These are phyloP conservation scores for Corapipo altera DNA, from an alignment of 2,113 vertebrate species.

Conservation along the genomic window DNA sequence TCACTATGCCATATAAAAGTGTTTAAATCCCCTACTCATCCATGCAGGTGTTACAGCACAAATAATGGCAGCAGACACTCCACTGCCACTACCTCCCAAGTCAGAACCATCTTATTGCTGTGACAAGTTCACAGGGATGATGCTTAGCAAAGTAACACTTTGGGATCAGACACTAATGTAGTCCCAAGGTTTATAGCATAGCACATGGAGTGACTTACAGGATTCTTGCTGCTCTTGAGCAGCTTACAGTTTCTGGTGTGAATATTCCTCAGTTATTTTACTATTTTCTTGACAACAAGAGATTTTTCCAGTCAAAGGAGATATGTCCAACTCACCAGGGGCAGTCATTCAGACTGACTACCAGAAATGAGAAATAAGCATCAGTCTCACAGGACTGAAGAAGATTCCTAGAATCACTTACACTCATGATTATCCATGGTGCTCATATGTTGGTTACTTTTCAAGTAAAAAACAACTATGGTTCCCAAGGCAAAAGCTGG, in stretches of 20 bases:
- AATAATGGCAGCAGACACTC: neutral
- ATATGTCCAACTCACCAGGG: neutral
- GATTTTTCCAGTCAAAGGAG: neutral
- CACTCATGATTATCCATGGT: neutral
- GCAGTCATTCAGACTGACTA: neutral
- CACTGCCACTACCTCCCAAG: neutral
- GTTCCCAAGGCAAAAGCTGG: neutral
- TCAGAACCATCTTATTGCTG: neutral
- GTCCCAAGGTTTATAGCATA: neutral
- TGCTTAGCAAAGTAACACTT: neutral
- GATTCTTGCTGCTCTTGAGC: neutral
- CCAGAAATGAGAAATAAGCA: neutral
- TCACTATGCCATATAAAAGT: neutral
- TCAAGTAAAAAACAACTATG: neutral
- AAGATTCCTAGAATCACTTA: neutral
- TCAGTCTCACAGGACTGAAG: neutral
- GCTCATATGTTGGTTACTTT: neutral
- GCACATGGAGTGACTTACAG: neutral
- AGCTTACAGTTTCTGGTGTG: neutral
- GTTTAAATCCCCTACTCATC: neutral
- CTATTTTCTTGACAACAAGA: neutral
- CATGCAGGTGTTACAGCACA: neutral
- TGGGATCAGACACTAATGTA: neutral
- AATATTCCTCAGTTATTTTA: neutral
- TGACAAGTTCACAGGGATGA: neutral